Percentiles rank a stretch among this genome's conserved stretches.
These are phyloP conservation scores for Phataginus tetradactyla DNA, from an alignment of 2,797 vertebrate genomes.

Conservation along the genomic window DNA sequence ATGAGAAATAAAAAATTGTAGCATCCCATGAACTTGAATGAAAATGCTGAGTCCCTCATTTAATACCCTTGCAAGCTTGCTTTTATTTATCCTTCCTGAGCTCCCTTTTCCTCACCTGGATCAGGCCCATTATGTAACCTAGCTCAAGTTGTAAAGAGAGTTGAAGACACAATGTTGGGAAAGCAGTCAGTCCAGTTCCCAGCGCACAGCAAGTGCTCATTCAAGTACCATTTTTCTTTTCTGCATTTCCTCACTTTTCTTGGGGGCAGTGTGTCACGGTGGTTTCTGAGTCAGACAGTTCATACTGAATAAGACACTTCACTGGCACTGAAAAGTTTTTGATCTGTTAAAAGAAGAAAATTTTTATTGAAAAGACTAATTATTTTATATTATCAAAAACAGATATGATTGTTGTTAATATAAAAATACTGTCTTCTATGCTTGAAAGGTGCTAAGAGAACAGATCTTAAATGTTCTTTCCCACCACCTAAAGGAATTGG, in stretches of 20 bases:
- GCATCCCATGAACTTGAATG: neutral
- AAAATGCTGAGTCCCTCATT: neutral
- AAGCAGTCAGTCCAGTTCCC: neutral
- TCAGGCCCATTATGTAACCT: neutral
- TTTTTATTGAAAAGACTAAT: slow-evolving; percentile 43
- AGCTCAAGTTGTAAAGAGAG: neutral
- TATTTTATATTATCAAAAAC: slow-evolving; percentile 43
- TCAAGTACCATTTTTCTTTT: neutral
- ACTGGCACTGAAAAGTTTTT: neutral
- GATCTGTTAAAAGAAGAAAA: slow-evolving; percentile 29
- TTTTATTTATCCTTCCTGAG: neutral
- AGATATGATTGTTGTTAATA: neutral
- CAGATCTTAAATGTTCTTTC: neutral
- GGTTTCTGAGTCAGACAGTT: neutral
- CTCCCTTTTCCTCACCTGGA: neutral
- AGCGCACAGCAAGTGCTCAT: neutral
- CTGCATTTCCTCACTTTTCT: neutral
- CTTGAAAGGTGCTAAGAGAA: neutral
- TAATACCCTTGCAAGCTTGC: neutral
- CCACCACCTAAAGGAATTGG: neutral
- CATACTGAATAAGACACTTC: slow-evolving; percentile 3
- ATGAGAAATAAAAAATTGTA: neutral
- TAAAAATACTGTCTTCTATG: neutral
- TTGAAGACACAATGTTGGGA: neutral
- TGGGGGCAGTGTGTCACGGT: neutral